A percentile compares a stretch with the other conserved stretches of the same genome.
Evolutionary conservation across 2,113 vertebrate genomes (phyloP).

Genomic region (Pelusios castaneus): DNA sequence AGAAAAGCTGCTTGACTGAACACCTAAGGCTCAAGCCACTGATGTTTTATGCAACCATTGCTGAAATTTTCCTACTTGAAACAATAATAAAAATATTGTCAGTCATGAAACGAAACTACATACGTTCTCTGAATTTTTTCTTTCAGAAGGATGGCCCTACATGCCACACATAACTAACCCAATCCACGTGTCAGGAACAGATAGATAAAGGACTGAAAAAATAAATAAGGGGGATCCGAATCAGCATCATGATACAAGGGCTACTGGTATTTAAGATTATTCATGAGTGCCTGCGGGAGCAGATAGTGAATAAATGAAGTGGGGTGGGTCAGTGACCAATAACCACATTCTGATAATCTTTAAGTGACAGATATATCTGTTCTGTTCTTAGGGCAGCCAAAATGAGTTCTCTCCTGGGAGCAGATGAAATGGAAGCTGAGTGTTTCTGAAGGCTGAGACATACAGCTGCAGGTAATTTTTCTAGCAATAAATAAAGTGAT

Average conservation of each 20-base stretch:
- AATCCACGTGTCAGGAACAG: background rate
- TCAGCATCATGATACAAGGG: background rate
- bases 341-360: conserved; percentile 21
- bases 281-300: background rate
- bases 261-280: background rate
- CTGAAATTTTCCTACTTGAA: conserved; percentile 50
- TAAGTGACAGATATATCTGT: background rate
- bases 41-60: conserved; percentile 38
- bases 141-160: conserved; percentile 48
- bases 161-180: conserved; percentile 19
- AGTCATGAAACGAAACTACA: conserved; percentile 54
- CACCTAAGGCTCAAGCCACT: conserved; percentile 37
- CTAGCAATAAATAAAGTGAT: conserved; percentile 60
- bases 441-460: conserved; percentile 32
- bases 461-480: conserved; percentile 54
- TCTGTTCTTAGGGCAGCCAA: background rate
- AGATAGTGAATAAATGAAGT: conserved; percentile 26
- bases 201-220: background rate
- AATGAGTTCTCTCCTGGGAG: background rate
- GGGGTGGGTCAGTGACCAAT: conserved; percentile 11
- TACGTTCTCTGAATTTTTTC: conserved; percentile 27
- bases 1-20: conserved; percentile 31
- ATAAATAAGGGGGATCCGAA: background rate
- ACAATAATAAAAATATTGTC: conserved; percentile 55
- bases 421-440: conserved; percentile 31